Percentiles rank a stretch among this genome's conserved stretches.
Evolutionary conservation across 2,888 invertebrate species (phyloP).

Genomic region (Dolichopus griseipennis): DNA sequence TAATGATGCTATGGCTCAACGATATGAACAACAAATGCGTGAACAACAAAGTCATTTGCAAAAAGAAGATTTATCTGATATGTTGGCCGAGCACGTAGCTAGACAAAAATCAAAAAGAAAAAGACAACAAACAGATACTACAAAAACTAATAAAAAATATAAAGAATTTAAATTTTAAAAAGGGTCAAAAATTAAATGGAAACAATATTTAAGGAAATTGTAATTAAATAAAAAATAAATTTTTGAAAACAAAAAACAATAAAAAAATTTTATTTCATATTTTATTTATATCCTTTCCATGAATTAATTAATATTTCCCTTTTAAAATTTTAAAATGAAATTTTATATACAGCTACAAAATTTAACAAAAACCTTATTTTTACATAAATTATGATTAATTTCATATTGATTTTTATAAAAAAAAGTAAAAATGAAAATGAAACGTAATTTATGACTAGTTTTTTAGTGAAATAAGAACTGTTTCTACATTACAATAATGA

Average conservation of each 20-base stretch:
- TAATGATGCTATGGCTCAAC: constrained; percentile 88
- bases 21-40: constrained; percentile 92
- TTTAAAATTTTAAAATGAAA: no score
- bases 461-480: no score
- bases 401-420: no score
- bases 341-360: no score
- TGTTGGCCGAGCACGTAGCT: constrained; percentile 97
- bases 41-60: constrained; percentile 83
- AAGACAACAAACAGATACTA: constrained; percentile 77
- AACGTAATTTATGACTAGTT: no score
- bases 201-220: not conserved
- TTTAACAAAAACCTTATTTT: no score
- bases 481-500: no score
- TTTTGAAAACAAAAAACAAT: not conserved
- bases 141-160: constrained; percentile 89
- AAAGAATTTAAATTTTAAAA: constrained; percentile 93
- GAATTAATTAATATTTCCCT: no score
- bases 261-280: no score
- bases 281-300: no score
- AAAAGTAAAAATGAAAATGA: no score
- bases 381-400: no score
- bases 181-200: not conserved
- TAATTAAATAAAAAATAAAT: not conserved
- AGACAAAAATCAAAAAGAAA: constrained; percentile 93
- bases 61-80: constrained; percentile 94